Base-by-base conservation (phyloP, 2,113 vertebrate species). In the Sinocyclocheilus anshuiensis region DNA sequence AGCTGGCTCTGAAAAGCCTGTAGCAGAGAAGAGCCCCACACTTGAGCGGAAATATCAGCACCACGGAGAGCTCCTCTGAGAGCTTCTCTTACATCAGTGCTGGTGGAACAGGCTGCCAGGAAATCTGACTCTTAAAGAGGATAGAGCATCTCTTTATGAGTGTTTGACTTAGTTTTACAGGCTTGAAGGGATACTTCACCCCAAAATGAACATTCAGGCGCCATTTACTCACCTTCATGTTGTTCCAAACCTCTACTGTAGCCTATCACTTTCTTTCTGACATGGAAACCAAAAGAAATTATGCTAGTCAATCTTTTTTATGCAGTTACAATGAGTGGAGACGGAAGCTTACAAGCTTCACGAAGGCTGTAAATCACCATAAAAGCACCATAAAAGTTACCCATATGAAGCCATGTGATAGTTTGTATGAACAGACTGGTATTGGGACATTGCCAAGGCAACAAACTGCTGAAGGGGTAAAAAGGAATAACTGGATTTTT, bases 51-150 rank as follows among this genome's bases (percentile, higher is more conserved):
- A 80, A 63, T 53, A 83, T 86, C 80, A 86, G 86, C 80, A 83
- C 80, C 80, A 65, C 3, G 79, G 79, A 86, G 65, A 86, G 80
- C 57, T 86, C 86, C 71, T 83, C 7, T 77, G 78, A 53, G 75
- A 18, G 4, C 11, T 75, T 29, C 57, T 48, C 67, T 63, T 81
- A 86, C 36, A 59, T 65, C 79, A 82, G 42, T 16, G 69, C 45
- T 3, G 67, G 24, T 57, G 50, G 45, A 59, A 72, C 45, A 15
- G 42, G 55, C 55, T 82, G 20, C 69, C 57, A 61, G 22, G 5
- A 61, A 29, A 53, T 77, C 50, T 78, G 12, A 80, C 77, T 39
- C 33, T 42, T 20, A 61, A 57, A 77, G 29, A 61, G 20, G 55
- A 59, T 12, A n/a, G 29, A 61, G 29, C 3, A 1, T 59, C 33